These are phyloP conservation scores for Mungos mungo DNA, from an alignment of 2,113 vertebrate genomes.

Conservation along the genomic window DNA sequence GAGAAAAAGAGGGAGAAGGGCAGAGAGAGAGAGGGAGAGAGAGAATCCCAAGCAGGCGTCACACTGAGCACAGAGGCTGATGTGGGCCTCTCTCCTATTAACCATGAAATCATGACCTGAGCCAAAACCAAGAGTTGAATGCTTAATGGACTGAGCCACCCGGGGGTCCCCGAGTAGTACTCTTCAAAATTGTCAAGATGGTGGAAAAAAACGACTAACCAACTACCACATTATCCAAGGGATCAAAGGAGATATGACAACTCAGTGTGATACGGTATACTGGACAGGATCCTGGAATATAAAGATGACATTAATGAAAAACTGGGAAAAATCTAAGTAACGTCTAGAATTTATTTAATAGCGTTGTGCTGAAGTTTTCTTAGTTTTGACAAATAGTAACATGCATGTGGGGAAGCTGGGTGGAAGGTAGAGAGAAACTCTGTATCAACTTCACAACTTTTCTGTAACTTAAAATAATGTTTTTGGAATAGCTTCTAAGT, in stretches of 20 bases:
- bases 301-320: neutral
- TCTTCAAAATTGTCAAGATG: conserved; percentile 4
- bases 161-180: neutral
- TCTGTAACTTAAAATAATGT: neutral
- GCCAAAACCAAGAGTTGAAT: no score
- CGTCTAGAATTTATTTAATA: neutral
- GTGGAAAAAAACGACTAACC: neutral
- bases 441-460: neutral
- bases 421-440: neutral
- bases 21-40: no score
- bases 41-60: no score
- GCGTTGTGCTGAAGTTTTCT: neutral
- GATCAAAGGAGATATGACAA: neutral
- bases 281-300: neutral
- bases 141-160: no score
- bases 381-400: neutral
- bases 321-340: neutral
- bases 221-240: neutral
- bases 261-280: neutral
- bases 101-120: no score
- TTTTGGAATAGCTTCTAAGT: no score
- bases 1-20: no score
- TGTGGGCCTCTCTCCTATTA: no score
- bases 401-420: neutral
- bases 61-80: no score